Conservation (phyloP, 1,140 invertebrate genomes). For the Drosophila repletoides region DNA sequence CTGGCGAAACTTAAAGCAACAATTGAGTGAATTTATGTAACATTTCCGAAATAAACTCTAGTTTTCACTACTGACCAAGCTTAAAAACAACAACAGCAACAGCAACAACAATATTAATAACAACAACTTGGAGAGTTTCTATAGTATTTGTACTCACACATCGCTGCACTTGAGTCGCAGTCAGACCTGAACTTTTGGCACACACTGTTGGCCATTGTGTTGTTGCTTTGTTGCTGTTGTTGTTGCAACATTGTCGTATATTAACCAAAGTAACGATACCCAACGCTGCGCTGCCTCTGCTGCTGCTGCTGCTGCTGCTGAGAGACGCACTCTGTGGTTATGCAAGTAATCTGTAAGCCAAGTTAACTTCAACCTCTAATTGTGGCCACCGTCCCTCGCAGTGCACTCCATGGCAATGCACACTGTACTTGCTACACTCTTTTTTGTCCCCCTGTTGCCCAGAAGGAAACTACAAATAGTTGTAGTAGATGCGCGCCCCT, state of each 20-base stretch:
- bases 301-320: too few species aligned
- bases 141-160: conserved; percentile 29
- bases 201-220: conserved; percentile 39
- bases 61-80: conserved; percentile 62
- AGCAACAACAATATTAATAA: conserved; percentile 30
- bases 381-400: conserved; percentile 63
- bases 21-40: conserved; percentile 7
- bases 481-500: neutral
- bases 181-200: conserved; percentile 48
- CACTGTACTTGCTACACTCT: neutral
- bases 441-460: conserved; percentile 19
- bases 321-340: conserved; percentile 39
- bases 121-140: conserved; percentile 17
- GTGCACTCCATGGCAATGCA: conserved; percentile 63
- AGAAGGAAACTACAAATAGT: too few species aligned
- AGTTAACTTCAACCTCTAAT: conserved; percentile 69
- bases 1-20: conserved; percentile 12
- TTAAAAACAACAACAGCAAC: conserved; percentile 35
- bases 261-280: conserved; percentile 56
- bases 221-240: conserved; percentile 27
- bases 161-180: conserved; percentile 59
- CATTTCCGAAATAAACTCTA: conserved; percentile 33
- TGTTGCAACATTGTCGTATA: conserved; percentile 49
- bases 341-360: conserved; percentile 40
- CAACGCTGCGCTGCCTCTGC: neutral